These are phyloP conservation scores for Erythrocebus patas DNA, from an alignment of 2,113 vertebrate species.

Conservation along the genomic window DNA sequence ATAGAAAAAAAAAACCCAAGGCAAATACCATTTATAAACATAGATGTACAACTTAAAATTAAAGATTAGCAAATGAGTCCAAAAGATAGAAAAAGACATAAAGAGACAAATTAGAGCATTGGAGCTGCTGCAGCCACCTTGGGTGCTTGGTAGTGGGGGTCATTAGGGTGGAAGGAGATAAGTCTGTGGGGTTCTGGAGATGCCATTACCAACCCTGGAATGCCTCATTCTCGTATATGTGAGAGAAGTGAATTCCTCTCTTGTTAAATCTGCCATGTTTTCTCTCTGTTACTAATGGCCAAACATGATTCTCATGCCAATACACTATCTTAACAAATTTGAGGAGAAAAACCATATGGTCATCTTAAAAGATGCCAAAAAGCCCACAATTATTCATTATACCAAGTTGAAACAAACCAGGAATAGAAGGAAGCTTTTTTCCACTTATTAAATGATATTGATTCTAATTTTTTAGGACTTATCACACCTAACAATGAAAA, in stretches of 20 bases:
- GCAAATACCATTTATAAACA: not conserved
- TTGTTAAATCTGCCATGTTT: not conserved
- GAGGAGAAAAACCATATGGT: not conserved
- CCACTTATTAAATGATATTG: not conserved
- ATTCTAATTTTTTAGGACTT: not conserved
- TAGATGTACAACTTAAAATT: not conserved
- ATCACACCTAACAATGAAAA: not conserved
- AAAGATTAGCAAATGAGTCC: not conserved
- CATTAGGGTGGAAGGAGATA: not conserved
- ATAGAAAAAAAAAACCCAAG: not conserved
- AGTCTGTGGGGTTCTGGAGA: not conserved
- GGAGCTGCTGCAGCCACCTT: accelerated
- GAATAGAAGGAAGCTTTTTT: not conserved
- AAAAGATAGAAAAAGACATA: not conserved
- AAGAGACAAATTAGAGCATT: not conserved
- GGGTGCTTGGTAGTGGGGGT: not conserved
- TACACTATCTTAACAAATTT: not conserved
- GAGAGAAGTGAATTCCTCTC: not conserved
- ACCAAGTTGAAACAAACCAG: not conserved
- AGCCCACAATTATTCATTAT: not conserved
- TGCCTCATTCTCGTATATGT: not conserved
- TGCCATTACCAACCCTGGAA: not conserved
- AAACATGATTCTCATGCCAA: not conserved
- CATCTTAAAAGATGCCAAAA: not conserved
- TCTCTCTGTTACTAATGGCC: not conserved